Percentiles rank a stretch among this genome's conserved stretches.
phyloP scores from a whole-genome alignment of 2,113 vertebrate species.

The Coturnix japonica region DNA sequence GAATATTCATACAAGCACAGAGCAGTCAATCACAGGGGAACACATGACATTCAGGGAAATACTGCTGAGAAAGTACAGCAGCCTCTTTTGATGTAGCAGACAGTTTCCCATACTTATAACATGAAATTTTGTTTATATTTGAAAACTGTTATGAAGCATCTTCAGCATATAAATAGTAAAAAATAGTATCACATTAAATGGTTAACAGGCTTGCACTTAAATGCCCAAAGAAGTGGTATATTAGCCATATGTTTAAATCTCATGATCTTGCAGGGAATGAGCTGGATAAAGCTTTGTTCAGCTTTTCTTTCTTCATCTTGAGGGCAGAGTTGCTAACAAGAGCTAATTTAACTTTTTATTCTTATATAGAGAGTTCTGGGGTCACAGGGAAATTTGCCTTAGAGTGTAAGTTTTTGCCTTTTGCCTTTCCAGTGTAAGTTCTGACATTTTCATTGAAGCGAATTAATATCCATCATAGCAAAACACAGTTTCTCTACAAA shows the following conservation, averaged over 20 bases:
- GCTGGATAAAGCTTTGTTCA: neutral
- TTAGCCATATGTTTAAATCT: slow-evolving; percentile 40
- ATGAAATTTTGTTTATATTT: neutral
- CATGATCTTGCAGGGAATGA: neutral
- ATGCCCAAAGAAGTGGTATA: neutral
- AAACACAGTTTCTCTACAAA: slow-evolving; percentile 11
- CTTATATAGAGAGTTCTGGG: neutral
- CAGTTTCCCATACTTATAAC: neutral
- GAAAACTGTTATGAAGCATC: neutral
- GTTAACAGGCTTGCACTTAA: neutral
- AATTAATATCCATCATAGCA: slow-evolving; percentile 19
- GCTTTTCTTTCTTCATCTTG: neutral
- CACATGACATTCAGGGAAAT: neutral
- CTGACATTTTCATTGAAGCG: slow-evolving; percentile 22
- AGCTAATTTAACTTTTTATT: slow-evolving; percentile 39
- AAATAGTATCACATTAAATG: neutral
- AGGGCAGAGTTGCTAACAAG: slow-evolving; percentile 23
- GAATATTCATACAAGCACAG: neutral
- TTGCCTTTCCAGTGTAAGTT: neutral
- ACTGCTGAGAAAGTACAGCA: neutral
- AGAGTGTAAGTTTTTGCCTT: neutral
- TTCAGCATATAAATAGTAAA: neutral
- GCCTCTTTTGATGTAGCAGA: neutral
- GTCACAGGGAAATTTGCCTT: neutral
- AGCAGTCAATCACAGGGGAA: neutral